Evolutionary conservation across 2,797 vertebrate species (phyloP).

Genomic region (Pterois miles): DNA sequence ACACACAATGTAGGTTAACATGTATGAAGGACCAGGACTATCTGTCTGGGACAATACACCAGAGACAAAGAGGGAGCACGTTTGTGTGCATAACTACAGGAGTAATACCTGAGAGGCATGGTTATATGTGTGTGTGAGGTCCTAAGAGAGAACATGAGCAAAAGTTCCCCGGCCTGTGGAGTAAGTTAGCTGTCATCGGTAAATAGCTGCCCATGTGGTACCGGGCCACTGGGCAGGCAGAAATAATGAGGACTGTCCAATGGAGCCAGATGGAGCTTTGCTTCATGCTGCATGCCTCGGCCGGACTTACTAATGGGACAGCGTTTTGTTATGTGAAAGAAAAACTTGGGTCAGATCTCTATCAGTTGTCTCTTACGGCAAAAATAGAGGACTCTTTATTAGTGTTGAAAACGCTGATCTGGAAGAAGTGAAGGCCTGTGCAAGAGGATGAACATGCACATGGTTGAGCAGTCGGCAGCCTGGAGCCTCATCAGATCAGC

Average conservation of each 20-base stretch:
- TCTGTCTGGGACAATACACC: conserved; percentile 59
- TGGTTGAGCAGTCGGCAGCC: conserved; percentile 13
- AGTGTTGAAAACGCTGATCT: conserved; percentile 36
- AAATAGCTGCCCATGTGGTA: conserved; percentile 64
- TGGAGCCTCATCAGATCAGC: conserved; percentile 26
- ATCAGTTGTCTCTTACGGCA: conserved; percentile 40
- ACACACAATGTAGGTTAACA: conserved; percentile 64
- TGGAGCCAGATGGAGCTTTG: conserved; percentile 64
- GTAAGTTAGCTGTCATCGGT: conserved; percentile 66
- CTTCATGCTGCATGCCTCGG: conserved; percentile 63
- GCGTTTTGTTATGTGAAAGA: conserved; percentile 49
- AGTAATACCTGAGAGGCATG: conserved; percentile 2
- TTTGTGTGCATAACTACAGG: conserved; percentile 3
- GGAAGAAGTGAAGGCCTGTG: conserved; percentile 4
- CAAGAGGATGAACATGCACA: conserved; percentile 9
- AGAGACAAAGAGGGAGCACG: conserved; percentile 32
- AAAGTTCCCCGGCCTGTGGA: conserved; percentile 46
- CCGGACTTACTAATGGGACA: conserved; percentile 55
- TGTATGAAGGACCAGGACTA: conserved; percentile 50
- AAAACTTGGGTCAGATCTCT: conserved; percentile 57
- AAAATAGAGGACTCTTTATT: conserved; percentile 47
- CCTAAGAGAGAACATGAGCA: conserved; percentile 25
- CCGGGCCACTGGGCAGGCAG: conserved; percentile 61
- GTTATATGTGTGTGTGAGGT: conserved; percentile 8
- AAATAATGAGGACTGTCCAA: conserved; percentile 67